phyloP scores from a whole-genome alignment of 2,888 invertebrate genomes.

The Meiosimyza decipiens region DNA sequence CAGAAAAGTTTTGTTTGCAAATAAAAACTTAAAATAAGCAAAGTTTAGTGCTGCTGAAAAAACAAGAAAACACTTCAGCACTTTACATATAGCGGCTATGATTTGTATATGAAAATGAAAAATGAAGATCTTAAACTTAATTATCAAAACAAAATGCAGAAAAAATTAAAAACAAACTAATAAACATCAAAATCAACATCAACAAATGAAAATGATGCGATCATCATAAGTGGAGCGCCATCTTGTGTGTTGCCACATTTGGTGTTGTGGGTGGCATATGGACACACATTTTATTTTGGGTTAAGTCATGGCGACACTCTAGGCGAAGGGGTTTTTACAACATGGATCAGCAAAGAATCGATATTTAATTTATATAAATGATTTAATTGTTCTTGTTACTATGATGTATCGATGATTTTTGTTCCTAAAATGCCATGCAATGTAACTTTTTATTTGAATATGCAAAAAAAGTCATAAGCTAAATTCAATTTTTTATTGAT shows the following conservation, averaged over 20 bases:
- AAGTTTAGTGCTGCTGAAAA: not conserved
- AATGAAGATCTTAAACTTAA: constrained; percentile 14
- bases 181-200: constrained; percentile 19
- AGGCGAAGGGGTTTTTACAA: too few relatives aligned
- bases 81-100: not conserved
- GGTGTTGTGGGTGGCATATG: not conserved
- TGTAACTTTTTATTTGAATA: too few relatives aligned
- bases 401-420: too few relatives aligned
- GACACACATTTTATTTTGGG: constrained; percentile 18
- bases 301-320: too few relatives aligned
- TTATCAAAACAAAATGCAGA: constrained; percentile 24
- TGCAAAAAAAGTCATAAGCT: too few relatives aligned
- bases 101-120: constrained; percentile 7
- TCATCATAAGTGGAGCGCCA: constrained; percentile 15
- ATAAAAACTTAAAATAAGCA: not conserved
- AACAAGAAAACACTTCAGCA: not conserved
- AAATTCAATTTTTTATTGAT: too few relatives aligned
- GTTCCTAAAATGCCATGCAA: too few relatives aligned
- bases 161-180: constrained; percentile 23
- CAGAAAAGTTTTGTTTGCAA: constrained; percentile 5
- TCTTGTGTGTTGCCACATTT: constrained; percentile 10
- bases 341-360: too few relatives aligned
- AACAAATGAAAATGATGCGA: constrained; percentile 7
- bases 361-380: too few relatives aligned
- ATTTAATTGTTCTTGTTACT: too few relatives aligned